These are phyloP conservation scores for Pitangus sulphuratus DNA, from an alignment of 2,797 vertebrate species.

Conservation along the genomic window DNA sequence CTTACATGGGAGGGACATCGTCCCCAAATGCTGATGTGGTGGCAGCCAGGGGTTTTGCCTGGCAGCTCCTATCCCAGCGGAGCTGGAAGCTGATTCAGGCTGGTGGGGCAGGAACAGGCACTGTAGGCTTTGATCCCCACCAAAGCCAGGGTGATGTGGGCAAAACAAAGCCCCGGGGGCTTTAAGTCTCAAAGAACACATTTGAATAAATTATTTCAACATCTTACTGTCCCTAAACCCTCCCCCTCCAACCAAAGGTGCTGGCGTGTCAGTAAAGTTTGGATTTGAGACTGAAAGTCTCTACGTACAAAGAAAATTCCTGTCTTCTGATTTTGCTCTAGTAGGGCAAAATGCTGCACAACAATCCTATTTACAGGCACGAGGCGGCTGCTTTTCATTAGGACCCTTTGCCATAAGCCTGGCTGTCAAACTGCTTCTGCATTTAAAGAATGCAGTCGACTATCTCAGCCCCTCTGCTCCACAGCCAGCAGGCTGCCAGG, in stretches of 20 bases:
- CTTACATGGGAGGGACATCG: not conserved
- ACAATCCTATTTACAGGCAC: not conserved
- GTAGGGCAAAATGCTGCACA: not conserved
- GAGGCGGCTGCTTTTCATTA: slow-evolving; percentile 24
- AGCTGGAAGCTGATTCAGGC: too few species aligned
- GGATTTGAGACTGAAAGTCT: not conserved
- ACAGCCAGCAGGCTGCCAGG: not conserved
- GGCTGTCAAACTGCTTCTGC: not conserved
- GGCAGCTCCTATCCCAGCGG: too few species aligned
- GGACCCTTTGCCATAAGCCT: not conserved
- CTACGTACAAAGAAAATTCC: not conserved
- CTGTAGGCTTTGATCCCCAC: fast-evolving
- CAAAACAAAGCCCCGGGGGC: not conserved
- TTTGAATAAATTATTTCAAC: not conserved
- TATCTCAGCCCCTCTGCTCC: not conserved
- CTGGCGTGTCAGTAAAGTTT: not conserved
- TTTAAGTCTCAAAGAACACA: not conserved
- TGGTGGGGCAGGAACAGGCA: too few species aligned
- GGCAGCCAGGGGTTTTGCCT: not conserved
- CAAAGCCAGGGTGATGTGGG: not conserved
- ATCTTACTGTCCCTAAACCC: not conserved
- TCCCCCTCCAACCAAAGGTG: not conserved
- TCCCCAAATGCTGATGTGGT: not conserved
- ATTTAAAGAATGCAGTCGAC: not conserved
- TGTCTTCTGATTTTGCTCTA: not conserved